These are phyloP conservation scores for Drosophila subpulchrella DNA, from an alignment of 1,140 invertebrate species.

Conservation along the genomic window DNA sequence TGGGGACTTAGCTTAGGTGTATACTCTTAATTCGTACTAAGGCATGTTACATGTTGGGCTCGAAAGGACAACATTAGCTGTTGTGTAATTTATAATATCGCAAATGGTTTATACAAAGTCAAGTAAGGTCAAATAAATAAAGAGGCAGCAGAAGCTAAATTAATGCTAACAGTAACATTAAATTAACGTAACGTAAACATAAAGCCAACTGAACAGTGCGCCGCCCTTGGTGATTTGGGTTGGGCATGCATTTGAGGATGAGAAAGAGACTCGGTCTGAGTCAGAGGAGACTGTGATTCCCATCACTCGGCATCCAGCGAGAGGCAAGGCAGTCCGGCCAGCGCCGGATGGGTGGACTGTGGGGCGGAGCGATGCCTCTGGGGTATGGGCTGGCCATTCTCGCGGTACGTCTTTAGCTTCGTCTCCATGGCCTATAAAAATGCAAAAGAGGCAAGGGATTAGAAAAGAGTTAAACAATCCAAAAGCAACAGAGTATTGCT, in stretches of 20 bases:
- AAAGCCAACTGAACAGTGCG: conserved; percentile 31
- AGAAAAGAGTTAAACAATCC: not conserved
- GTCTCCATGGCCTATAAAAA: conserved; percentile 81
- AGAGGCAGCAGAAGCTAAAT: conserved; percentile 34
- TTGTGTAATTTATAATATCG: conserved; percentile 50
- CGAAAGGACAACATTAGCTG: conserved; percentile 49
- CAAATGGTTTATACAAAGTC: conserved; percentile 42
- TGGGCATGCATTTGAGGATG: not conserved
- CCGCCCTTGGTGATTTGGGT: conserved; percentile 4
- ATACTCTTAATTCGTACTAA: conserved; percentile 63
- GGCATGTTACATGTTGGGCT: conserved; percentile 60
- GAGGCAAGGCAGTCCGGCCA: conserved; percentile 31
- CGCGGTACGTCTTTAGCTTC: conserved; percentile 82
- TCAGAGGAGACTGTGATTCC: conserved; percentile 10
- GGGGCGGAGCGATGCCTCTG: conserved; percentile 64
- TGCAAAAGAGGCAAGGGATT: conserved; percentile 16
- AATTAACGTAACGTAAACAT: conserved; percentile 28
- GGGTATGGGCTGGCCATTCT: conserved; percentile 71
- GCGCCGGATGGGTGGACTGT: conserved; percentile 31
- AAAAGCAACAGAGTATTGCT: no score
- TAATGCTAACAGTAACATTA: conserved; percentile 44
- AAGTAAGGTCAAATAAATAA: conserved; percentile 44
- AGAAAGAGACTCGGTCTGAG: not conserved
- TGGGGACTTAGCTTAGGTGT: conserved; percentile 51
- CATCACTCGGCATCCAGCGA: conserved; percentile 39